These are phyloP conservation scores for Blastobasis adustella DNA, from an alignment of 2,888 invertebrate species.

Conservation along the genomic window DNA sequence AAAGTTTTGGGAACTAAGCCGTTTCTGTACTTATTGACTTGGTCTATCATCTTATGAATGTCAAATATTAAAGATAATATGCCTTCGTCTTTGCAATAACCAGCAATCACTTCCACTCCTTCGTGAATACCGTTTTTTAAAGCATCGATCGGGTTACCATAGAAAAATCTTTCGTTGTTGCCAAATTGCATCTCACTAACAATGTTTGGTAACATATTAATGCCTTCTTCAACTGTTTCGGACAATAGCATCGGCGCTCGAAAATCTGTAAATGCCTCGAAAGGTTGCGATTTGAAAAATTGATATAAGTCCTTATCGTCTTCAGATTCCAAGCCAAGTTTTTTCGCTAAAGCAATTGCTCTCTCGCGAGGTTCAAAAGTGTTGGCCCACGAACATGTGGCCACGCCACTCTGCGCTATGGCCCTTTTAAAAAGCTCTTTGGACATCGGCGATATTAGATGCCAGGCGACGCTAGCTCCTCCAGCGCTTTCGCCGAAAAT, in stretches of 20 bases:
- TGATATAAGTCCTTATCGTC: constrained; percentile 23
- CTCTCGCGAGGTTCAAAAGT: constrained; percentile 19
- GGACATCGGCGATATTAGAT: constrained; percentile 40
- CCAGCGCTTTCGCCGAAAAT: constrained; percentile 46
- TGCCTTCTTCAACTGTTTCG: constrained; percentile 18
- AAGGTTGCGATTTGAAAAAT: constrained; percentile 29
- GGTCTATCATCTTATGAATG: constrained; percentile 2
- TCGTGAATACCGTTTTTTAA: constrained; percentile 58
- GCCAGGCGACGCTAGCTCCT: constrained; percentile 25
- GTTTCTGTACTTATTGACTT: constrained; percentile 11
- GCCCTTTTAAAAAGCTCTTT: constrained; percentile 38
- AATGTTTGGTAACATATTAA: constrained; percentile 25
- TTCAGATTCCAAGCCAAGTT: constrained; percentile 21
- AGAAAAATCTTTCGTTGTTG: constrained; percentile 36
- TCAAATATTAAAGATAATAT: constrained; percentile 11
- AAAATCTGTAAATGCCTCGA: constrained; percentile 24
- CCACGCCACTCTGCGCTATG: constrained; percentile 40
- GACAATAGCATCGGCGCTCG: constrained; percentile 21
- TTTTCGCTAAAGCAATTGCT: constrained; percentile 22
- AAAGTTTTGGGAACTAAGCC: constrained; percentile 19
- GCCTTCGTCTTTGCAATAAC: constrained; percentile 81
- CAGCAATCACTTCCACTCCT: constrained; percentile 79
- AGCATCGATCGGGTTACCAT: constrained; percentile 36
- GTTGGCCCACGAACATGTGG: constrained; percentile 23
- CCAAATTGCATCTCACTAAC: constrained; percentile 39